Conservation (phyloP, 2,113 vertebrate genomes). For the Promerops cafer region DNA sequence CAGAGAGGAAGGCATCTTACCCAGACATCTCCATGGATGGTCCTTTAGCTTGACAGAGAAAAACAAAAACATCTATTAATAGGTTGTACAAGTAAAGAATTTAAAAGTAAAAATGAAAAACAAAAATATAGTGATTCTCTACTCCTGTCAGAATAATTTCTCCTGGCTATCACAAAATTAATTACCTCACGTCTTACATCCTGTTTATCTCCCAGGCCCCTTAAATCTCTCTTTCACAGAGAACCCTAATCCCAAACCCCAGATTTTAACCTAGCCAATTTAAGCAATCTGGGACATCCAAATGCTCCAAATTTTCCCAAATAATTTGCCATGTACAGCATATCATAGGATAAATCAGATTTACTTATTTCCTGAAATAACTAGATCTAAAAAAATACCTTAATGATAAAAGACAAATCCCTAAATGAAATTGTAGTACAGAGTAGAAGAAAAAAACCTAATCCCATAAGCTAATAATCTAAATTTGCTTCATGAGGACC, state of each 20-base stretch:
- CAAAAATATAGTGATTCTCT: background rate
- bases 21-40: conserved; percentile 71
- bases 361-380: background rate
- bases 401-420: background rate
- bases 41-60: conserved; percentile 66
- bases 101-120: background rate
- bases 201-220: background rate
- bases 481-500: background rate
- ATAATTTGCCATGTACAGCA: background rate
- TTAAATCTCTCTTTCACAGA: background rate
- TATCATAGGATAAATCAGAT: background rate
- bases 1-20: conserved; percentile 53
- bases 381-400: background rate
- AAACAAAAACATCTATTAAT: conserved; percentile 27
- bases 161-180: background rate
- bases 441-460: background rate
- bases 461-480: background rate
- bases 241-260: background rate
- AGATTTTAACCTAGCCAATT: background rate
- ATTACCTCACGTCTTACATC: background rate
- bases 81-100: background rate
- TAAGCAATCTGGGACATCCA: background rate
- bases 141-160: background rate
- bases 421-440: background rate
- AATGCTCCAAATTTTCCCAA: background rate